A percentile compares a stretch with the other conserved stretches of the same genome.
Conservation (phyloP, 1,140 invertebrate genomes). For the Conus betulinus region DNA sequence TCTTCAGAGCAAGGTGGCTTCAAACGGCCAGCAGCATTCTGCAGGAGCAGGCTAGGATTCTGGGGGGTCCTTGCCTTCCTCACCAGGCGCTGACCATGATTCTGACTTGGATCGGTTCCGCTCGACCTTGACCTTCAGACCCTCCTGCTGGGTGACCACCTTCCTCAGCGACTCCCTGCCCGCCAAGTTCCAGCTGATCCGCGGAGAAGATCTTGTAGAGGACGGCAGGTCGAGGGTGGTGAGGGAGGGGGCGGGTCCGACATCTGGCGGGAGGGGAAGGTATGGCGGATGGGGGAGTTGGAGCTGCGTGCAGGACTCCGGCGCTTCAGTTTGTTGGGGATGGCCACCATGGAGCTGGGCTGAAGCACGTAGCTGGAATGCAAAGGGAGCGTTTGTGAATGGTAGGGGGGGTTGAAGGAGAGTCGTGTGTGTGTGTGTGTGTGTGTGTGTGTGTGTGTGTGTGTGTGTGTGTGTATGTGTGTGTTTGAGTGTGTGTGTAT, state of each 20-base stretch:
- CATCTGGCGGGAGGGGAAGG: not conserved
- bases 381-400: not conserved
- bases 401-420: no score
- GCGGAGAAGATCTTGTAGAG: not conserved
- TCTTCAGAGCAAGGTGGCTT: no score
- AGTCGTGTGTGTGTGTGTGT: not conserved
- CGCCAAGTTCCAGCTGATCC: conserved; percentile 28
- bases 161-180: not conserved
- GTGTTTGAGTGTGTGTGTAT: no score
- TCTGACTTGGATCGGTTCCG: conserved; percentile 43
- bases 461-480: not conserved
- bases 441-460: not conserved
- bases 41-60: no score
- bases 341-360: conserved; percentile 67
- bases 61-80: not conserved
- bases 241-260: not conserved
- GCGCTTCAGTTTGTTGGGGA: conserved; percentile 57
- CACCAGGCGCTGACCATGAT: not conserved
- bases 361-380: conserved; percentile 67
- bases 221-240: not conserved
- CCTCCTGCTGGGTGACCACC: not conserved
- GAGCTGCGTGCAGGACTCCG: not conserved
- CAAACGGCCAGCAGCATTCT: no score
- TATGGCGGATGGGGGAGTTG: not conserved
- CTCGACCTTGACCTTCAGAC: not conserved